Evolutionary conservation across 92 coral and sea anemone species (phyloP).

Genomic region (Actinernus sp.): DNA sequence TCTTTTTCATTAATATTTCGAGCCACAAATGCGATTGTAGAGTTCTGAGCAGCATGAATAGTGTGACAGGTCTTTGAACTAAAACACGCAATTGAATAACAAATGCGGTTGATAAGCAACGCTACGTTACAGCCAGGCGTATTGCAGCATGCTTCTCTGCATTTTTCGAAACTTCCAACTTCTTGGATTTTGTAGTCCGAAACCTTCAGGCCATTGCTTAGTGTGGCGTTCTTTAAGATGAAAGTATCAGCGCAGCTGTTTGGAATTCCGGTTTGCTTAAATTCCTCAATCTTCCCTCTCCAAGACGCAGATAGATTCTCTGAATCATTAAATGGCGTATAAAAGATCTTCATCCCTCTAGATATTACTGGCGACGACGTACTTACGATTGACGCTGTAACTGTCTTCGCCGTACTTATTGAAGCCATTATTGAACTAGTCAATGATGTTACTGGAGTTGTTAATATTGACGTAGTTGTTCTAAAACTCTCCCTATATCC

Average conservation of each 20-base stretch:
- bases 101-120: slow-evolving; percentile 34
- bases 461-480: too few relatives aligned
- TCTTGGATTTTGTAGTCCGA: slow-evolving; percentile 66
- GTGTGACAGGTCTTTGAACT: slow-evolving; percentile 65
- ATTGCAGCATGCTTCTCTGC: slow-evolving; percentile 77
- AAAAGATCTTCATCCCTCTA: too few relatives aligned
- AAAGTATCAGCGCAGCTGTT: slow-evolving; percentile 71
- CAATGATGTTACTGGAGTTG: too few relatives aligned
- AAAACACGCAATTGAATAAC: slow-evolving; percentile 66
- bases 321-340: too few relatives aligned
- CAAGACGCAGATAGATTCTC: slow-evolving; percentile 1
- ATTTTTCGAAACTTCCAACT: slow-evolving; percentile 68
- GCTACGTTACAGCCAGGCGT: slow-evolving; percentile 79
- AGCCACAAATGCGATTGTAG: slow-evolving; percentile 70
- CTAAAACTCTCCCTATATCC: too few relatives aligned
- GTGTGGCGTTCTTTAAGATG: slow-evolving; percentile 72
- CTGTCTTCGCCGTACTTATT: too few relatives aligned
- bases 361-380: too few relatives aligned
- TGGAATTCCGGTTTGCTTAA: slow-evolving; percentile 13
- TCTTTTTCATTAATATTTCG: slow-evolving; percentile 53
- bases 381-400: too few relatives aligned
- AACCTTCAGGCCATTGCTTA: slow-evolving; percentile 69
- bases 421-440: too few relatives aligned
- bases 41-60: slow-evolving; percentile 24
- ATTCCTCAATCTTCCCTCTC: slow-evolving; percentile 32